Evolutionary conservation across 1,140 invertebrate species (phyloP).

Genomic region (Drosophila subpulchrella): DNA sequence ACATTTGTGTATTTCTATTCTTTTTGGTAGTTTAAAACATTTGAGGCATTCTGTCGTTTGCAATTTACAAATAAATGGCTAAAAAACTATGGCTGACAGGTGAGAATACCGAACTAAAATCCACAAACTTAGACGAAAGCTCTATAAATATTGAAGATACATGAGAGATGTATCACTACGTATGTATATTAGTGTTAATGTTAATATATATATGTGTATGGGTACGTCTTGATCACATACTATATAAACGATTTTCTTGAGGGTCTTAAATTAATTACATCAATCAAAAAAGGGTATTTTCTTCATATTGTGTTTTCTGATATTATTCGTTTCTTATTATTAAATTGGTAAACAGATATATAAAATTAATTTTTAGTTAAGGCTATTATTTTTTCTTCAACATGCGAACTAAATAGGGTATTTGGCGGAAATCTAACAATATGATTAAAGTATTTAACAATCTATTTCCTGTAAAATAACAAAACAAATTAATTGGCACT

Average conservation of each 20-base stretch:
- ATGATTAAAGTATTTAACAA: neutral
- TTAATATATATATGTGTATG: conserved; percentile 32
- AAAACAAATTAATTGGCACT: conserved; percentile 4
- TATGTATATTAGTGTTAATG: conserved; percentile 29
- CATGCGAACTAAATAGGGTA: conserved; percentile 4
- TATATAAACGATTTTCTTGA: neutral
- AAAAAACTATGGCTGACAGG: conserved; percentile 66
- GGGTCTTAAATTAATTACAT: neutral
- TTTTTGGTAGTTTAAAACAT: conserved; percentile 80
- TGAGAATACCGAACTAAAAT: conserved; percentile 42
- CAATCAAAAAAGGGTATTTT: neutral
- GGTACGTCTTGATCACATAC: conserved; percentile 9
- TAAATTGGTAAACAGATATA: neutral
- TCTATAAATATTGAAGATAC: conserved; percentile 46
- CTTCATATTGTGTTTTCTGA: neutral
- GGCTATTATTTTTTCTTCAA: neutral
- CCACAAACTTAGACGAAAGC: conserved; percentile 61
- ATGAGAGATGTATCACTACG: conserved; percentile 22
- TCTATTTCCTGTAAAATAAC: neutral
- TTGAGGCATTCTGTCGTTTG: conserved; percentile 71
- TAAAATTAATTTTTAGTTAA: no score
- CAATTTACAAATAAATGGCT: conserved; percentile 59
- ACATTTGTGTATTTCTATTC: conserved; percentile 42
- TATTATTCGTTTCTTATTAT: neutral
- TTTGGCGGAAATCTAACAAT: conserved; percentile 27